Conservation (phyloP, 2,797 vertebrate genomes). For the Chanos chanos region DNA sequence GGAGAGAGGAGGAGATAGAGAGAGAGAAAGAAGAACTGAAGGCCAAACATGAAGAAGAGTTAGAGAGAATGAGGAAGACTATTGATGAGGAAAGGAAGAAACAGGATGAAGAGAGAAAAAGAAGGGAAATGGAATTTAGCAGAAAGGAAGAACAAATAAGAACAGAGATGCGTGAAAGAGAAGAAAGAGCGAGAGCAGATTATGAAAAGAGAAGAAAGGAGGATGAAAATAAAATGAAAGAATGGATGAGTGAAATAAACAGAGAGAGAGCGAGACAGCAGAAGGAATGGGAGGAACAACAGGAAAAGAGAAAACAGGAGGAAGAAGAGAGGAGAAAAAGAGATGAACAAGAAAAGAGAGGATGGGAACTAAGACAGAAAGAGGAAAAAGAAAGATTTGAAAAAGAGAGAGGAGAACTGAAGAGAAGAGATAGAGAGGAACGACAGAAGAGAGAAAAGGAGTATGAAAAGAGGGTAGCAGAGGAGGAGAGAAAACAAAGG, state of each 20-base stretch:
- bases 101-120: background rate
- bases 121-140: conserved; percentile 5
- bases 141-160: background rate
- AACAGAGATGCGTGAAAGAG: background rate
- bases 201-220: background rate
- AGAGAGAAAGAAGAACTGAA: conserved; percentile 20
- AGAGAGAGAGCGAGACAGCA: background rate
- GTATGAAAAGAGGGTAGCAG: too few relatives aligned
- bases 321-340: too few relatives aligned
- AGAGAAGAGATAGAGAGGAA: too few relatives aligned
- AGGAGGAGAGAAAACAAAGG: too few relatives aligned
- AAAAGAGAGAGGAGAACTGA: too few relatives aligned
- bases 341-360: too few relatives aligned
- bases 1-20: conserved; percentile 16
- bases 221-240: background rate
- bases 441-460: too few relatives aligned
- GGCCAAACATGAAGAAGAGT: conserved; percentile 5
- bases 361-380: too few relatives aligned
- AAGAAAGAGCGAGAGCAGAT: background rate
- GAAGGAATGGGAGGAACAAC: background rate
- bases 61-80: background rate
- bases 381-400: too few relatives aligned
- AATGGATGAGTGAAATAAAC: background rate
- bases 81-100: background rate
- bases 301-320: too few relatives aligned